Base-by-base conservation (phyloP, 2,888 invertebrate species). In the Cheilosia vernalis region DNA sequence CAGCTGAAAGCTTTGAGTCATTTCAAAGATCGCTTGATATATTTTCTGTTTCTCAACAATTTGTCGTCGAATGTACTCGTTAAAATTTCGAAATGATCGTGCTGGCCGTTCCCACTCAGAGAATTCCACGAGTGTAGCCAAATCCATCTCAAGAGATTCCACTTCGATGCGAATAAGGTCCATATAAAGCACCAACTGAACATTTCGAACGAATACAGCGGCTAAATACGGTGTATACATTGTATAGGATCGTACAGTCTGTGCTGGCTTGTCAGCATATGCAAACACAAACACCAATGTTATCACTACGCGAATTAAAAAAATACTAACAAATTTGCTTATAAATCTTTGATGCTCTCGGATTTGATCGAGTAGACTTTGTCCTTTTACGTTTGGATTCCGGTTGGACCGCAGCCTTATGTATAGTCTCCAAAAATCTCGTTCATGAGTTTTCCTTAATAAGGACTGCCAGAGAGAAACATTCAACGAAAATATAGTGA, bases 181-280 rank as follows among this genome's bases (percentile, higher is more conserved):
- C 81, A 91, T 49, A 49, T 91, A 88, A n/a, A 91, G 83, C 4
- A 90, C 81, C 55, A 90, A 89, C 73, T 91, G 90, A 33, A 88
- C 79, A 42, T 89, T 90, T 0, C 90, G 88, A 17, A 89, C 42
- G 33, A 89, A 88, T 2, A 87, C 82, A 6, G 87, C 15, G 3
- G 64, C 74, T 0, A 87, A 80, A 19, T 88, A 88, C 1, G 90
- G 90, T 63, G 88, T 86, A 17, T 89, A 91, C 56, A 88, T 85
- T 15, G n/a, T 2, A 90, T 89, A 90, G 66, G 89, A 90, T 17
- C 88, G 80, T 1, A 78, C 0, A 21, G 89, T 13, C 61, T 90
- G 88, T 1, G 27, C 73, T 0, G 58, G 15, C 37, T 58, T 66
- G 1, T 61, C n/a, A 0, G 1, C 7, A 30, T 67, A 66, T 1